These are phyloP conservation scores for Drosophila lacteicornis DNA, from an alignment of 1,140 invertebrate species.

Conservation along the genomic window DNA sequence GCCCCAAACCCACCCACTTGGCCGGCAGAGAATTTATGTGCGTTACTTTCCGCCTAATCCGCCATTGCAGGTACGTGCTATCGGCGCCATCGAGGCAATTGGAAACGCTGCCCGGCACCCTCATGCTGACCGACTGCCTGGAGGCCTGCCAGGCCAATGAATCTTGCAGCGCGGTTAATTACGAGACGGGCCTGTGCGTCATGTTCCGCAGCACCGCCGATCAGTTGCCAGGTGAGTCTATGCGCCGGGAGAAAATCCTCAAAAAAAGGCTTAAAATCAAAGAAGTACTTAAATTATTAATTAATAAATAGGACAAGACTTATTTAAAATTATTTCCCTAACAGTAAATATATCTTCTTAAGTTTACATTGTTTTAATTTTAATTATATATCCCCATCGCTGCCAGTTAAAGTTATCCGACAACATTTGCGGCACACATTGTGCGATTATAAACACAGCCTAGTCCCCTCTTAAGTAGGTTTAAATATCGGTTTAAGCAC, in stretches of 20 bases:
- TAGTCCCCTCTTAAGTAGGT: neutral
- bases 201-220: slow-evolving; percentile 95
- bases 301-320: too few relatives aligned
- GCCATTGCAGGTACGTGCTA: slow-evolving; percentile 87
- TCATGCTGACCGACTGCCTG: slow-evolving; percentile 97
- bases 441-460: slow-evolving; percentile 4
- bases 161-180: slow-evolving; percentile 96
- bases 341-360: neutral
- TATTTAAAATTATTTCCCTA: neutral
- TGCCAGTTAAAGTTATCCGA: neutral
- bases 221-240: slow-evolving; percentile 91
- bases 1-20: slow-evolving; percentile 30
- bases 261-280: neutral
- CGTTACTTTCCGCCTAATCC: slow-evolving; percentile 69
- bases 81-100: slow-evolving; percentile 95
- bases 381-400: neutral
- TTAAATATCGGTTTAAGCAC: slow-evolving; percentile 5
- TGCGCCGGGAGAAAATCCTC: slow-evolving; percentile 53
- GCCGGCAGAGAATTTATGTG: slow-evolving; percentile 57
- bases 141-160: slow-evolving; percentile 95
- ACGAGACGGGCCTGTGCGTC: slow-evolving; percentile 97
- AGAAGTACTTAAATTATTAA: neutral
- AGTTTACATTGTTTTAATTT: neutral
- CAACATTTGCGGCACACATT: slow-evolving; percentile 15
- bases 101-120: slow-evolving; percentile 94